phyloP scores from a whole-genome alignment of 2,113 vertebrate species.

The Bufo bufo region DNA sequence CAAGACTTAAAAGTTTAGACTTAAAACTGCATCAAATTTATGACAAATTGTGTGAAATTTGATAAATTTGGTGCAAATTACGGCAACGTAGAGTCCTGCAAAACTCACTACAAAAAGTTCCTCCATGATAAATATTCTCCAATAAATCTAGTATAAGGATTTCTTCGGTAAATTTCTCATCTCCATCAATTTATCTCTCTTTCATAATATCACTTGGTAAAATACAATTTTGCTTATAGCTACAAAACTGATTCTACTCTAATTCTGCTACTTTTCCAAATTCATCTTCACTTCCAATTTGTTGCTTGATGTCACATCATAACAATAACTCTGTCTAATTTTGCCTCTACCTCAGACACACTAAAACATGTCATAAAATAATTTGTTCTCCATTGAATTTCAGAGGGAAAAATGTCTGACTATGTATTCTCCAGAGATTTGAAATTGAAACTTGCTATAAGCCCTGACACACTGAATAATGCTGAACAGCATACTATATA shows the following conservation, averaged over 20 bases:
- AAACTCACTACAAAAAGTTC: no score
- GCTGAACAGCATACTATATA: neutral
- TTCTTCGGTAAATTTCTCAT: neutral
- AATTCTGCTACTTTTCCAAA: neutral
- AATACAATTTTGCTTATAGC: neutral
- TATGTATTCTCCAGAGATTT: constrained; percentile 11
- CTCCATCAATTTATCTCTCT: neutral
- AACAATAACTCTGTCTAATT: constrained; percentile 4
- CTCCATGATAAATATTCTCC: no score
- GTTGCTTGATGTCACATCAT: constrained; percentile 21
- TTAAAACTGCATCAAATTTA: no score
- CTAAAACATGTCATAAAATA: neutral
- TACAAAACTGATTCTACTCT: neutral
- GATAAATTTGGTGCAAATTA: no score
- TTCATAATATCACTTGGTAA: neutral
- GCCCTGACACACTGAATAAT: constrained; percentile 5
- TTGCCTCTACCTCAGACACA: neutral
- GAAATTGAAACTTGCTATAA: neutral
- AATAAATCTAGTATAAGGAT: neutral
- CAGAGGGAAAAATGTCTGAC: neutral
- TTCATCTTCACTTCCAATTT: neutral
- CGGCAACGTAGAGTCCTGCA: no score
- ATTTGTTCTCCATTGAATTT: constrained; percentile 19
- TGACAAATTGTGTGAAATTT: no score
- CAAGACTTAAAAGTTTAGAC: no score